Evolutionary conservation across 1,140 invertebrate species (phyloP), one percentile per base, ranked within the genome.

Genomic region (Mya arenaria): DNA sequence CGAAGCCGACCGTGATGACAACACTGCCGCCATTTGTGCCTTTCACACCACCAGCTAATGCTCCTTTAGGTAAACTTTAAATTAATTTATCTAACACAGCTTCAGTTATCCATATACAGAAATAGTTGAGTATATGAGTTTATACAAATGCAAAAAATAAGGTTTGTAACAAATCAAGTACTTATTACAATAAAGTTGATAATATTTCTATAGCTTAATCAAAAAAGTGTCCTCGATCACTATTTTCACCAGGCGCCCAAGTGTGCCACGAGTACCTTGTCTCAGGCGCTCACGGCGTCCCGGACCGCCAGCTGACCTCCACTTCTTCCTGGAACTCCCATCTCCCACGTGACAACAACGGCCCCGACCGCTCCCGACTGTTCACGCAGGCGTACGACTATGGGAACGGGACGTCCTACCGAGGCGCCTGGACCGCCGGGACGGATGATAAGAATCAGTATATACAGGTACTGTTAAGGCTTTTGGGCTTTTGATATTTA

Each of bases 191-290:
- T n/a, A n/a, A n/a, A n/a, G n/a, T n/a, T n/a, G n/a, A n/a, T n/a
- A n/a, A n/a, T n/a, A n/a, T n/a, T n/a, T n/a, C n/a, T n/a, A n/a
- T n/a, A n/a, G n/a, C n/a, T n/a, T n/a, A n/a, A n/a, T n/a, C n/a
- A n/a, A n/a, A n/a, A n/a, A n/a, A n/a, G n/a, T n/a, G n/a, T n/a
- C n/a, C n/a, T n/a, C n/a, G n/a, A n/a, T n/a, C n/a, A n/a, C n/a
- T n/a, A n/a, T 44, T 0, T 34, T 39, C 1, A 74, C n/a, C 55
- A 84, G 84, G 82, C 8, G 80, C 80, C 19, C 79, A 87, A 34
- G 83, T 83, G 28, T 87, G 86, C 77, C 84, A 86, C 55, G 83
- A 86, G 34, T 84, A 85, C 39, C 58, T 87, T 15, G 68, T 87
- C 15, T 85, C 86, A 13, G 86, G 86, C 30, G 60, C 28, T 13